Base-by-base conservation (phyloP, 1,140 invertebrate genomes). In the Calephelis nemesis region DNA sequence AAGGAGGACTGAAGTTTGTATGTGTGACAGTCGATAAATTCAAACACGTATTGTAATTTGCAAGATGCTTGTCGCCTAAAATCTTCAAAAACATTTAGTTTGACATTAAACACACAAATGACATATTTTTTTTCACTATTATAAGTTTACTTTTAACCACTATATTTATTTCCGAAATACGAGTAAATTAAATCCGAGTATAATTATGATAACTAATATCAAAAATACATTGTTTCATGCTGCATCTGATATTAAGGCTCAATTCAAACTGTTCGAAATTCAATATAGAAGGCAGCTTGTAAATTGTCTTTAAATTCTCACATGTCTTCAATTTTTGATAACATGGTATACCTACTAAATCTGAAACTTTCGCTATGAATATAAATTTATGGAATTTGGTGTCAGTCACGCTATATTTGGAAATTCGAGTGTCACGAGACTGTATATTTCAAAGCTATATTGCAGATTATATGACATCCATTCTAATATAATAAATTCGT, bases 371-470 rank as follows among this genome's bases (percentile, higher is more conserved):
- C 5, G 19, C 10, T 12, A 58, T 60, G 39, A 39, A 60, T 40
- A 39, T 6, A 12, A 39, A 40, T 40, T 60, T 39, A 60, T n/a
- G n/a, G 39, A 60, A 40, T 39, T 39, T 39, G 45, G 63, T 63
- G 71, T 63, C 54, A 65, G 64, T 60, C 58, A 60, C 54, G 54
- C 54, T 40, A 60, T 40, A 60, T 60, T 60, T 60, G 30, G 54
- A 60, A 60, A 60, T 60, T 60, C 39, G 30, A 39, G 39, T 11
- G 30, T 2, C 30, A 60, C 58, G 30, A 40, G 12, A 60, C 11
- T 40, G n/a, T 40, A 60, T n/a, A 6, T 40, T 12, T 7, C 39
- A 10, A 12, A n/a, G 39, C 39, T 40, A n/a, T 40, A 40, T 39
- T 40, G 10, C 30, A 40, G 39, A 19, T 15, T 4, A 19, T 52